These are phyloP conservation scores for Carassius auratus DNA, from an alignment of 2,113 vertebrate species.

Conservation along the genomic window DNA sequence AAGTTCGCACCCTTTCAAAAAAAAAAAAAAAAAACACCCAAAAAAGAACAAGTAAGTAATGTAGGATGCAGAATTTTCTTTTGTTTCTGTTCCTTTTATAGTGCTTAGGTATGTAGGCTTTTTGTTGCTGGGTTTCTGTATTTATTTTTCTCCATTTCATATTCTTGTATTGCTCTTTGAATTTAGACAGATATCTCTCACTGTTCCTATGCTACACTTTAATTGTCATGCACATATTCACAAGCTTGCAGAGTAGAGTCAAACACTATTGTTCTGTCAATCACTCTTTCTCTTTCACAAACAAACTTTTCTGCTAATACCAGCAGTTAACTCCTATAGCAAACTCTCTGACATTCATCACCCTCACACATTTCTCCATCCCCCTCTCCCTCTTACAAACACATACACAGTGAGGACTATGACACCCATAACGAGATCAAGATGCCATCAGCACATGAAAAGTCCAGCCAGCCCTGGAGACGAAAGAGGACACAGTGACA, in stretches of 20 bases:
- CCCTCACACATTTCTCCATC: background rate
- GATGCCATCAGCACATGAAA: slow-evolving; percentile 18
- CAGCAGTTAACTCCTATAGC: slow-evolving; percentile 9
- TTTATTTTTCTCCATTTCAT: background rate
- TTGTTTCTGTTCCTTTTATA: background rate
- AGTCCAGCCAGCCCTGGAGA: slow-evolving; percentile 19
- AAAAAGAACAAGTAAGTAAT: background rate
- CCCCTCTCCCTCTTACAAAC: background rate
- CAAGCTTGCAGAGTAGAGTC: background rate
- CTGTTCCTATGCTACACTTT: background rate
- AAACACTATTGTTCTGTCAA: no score
- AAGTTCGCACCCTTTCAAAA: background rate
- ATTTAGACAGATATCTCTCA: background rate
- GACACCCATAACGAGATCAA: slow-evolving; percentile 27
- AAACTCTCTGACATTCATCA: slow-evolving; percentile 19
- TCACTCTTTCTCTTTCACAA: no score
- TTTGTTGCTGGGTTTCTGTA: background rate
- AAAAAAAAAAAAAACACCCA: no score
- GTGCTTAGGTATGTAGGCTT: background rate
- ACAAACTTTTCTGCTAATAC: background rate
- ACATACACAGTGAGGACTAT: slow-evolving; percentile 6
- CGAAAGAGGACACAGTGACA: slow-evolving; percentile 9
- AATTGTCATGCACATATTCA: background rate
- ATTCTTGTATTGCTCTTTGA: background rate
- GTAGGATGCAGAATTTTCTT: background rate